A percentile compares a stretch with the other conserved stretches of the same genome.
phyloP scores from a whole-genome alignment of 2,888 invertebrate species.

The Zonitis immaculata region DNA sequence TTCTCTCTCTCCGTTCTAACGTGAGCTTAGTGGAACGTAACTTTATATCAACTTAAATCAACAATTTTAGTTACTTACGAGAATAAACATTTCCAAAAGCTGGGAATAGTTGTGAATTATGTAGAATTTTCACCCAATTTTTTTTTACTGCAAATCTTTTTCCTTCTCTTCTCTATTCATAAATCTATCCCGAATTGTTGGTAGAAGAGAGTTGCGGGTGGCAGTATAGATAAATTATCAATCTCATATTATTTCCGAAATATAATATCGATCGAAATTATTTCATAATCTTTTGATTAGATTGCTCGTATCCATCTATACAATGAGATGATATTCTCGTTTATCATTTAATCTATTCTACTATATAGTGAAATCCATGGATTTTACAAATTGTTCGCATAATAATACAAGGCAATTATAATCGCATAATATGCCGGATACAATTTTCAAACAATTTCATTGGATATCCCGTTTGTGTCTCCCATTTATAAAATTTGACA shows the following conservation, averaged over 20 bases:
- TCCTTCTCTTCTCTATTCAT: too few species aligned
- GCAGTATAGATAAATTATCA: conserved; percentile 26
- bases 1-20: not conserved
- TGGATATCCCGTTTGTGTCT: not conserved
- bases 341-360: not conserved
- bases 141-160: conserved; percentile 3
- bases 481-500: too few species aligned
- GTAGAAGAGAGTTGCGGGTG: too few species aligned
- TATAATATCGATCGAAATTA: conserved; percentile 26
- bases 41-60: conserved; percentile 26
- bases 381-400: not conserved
- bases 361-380: not conserved
- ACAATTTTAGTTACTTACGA: conserved; percentile 22
- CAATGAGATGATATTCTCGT: not conserved
- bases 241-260: conserved; percentile 15
- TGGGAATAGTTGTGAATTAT: not conserved
- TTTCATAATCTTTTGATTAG: conserved; percentile 15
- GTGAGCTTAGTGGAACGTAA: conserved; percentile 11
- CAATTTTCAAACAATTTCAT: not conserved
- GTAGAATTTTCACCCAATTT: conserved; percentile 5
- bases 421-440: not conserved
- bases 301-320: not conserved
- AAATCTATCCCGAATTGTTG: too few species aligned
- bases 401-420: not conserved
- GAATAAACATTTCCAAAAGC: conserved; percentile 8